Evolutionary conservation across 2,888 invertebrate genomes (phyloP).

Genomic region (Protophormia terraenovae): DNA sequence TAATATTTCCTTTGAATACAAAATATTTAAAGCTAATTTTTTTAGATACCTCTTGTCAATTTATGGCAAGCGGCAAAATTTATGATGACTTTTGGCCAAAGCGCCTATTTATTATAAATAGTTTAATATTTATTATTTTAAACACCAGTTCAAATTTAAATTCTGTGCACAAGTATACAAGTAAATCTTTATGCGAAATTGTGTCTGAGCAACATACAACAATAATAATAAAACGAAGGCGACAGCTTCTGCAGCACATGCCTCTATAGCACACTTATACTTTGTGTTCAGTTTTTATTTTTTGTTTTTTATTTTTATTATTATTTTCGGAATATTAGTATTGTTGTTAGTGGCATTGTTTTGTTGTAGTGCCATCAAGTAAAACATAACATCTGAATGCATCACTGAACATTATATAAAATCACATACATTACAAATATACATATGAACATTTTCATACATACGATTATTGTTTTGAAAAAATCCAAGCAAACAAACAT

Average conservation of each 20-base stretch:
- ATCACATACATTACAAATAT: slow-evolving; percentile 10
- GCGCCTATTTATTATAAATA: slow-evolving; percentile 49
- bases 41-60: background rate
- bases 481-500: slow-evolving; percentile 10
- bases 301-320: slow-evolving; percentile 21
- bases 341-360: slow-evolving; percentile 32
- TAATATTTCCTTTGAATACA: background rate
- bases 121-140: slow-evolving; percentile 50
- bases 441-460: slow-evolving; percentile 22
- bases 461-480: background rate
- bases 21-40: background rate
- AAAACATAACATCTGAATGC: slow-evolving; percentile 62
- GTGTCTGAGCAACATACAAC: slow-evolving; percentile 20
- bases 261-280: slow-evolving; percentile 58
- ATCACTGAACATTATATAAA: slow-evolving; percentile 51
- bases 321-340: background rate
- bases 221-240: slow-evolving; percentile 44
- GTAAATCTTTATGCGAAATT: slow-evolving; percentile 4
- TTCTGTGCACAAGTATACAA: slow-evolving; percentile 12
- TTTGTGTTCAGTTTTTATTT: slow-evolving; percentile 33
- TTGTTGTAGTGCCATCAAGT: slow-evolving; percentile 58
- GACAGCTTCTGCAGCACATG: slow-evolving; percentile 66
- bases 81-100: slow-evolving; percentile 43
- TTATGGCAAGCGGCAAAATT: background rate
- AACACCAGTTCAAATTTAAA: slow-evolving; percentile 56